Conservation (phyloP, 2,113 vertebrate genomes). For the Anolis sagrei region DNA sequence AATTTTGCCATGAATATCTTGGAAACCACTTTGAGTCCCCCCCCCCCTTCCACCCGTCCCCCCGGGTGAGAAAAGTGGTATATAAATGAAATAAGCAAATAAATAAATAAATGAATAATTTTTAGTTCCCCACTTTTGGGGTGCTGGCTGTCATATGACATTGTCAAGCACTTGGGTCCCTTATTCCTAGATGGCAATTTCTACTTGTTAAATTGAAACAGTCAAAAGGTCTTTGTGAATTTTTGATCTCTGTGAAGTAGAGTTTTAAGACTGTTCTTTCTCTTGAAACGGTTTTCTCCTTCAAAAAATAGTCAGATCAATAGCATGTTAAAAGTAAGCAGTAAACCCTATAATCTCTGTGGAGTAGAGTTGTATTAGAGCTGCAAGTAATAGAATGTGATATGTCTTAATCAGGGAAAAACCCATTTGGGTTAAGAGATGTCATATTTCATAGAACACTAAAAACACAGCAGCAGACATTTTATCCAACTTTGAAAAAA, state of each 20-base stretch:
- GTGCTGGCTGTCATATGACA: not conserved
- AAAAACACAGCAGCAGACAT: constrained; percentile 11
- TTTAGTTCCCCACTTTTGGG: not conserved
- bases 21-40: too few species aligned
- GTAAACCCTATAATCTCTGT: constrained; percentile 13
- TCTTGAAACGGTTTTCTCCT: not conserved
- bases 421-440: constrained; percentile 26
- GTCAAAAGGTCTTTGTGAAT: not conserved
- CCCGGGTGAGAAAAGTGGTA: too few species aligned
- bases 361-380: not conserved
- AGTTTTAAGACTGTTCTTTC: not conserved
- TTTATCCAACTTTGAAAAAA: constrained; percentile 55
- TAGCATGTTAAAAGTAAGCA: constrained; percentile 24
- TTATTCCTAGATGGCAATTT: not conserved
- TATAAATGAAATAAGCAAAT: too few species aligned
- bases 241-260: constrained; percentile 16
- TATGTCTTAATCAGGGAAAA: constrained; percentile 17
- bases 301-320: constrained; percentile 32
- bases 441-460: constrained; percentile 30
- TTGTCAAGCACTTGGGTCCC: too few species aligned
- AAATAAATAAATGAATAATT: too few species aligned
- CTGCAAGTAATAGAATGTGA: constrained; percentile 4
- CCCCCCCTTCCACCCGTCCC: too few species aligned
- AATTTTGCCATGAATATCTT: too few species aligned
- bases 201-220: constrained; percentile 7